Evolutionary conservation across 2,113 vertebrate species (phyloP).

Genomic region (Natator depressus): DNA sequence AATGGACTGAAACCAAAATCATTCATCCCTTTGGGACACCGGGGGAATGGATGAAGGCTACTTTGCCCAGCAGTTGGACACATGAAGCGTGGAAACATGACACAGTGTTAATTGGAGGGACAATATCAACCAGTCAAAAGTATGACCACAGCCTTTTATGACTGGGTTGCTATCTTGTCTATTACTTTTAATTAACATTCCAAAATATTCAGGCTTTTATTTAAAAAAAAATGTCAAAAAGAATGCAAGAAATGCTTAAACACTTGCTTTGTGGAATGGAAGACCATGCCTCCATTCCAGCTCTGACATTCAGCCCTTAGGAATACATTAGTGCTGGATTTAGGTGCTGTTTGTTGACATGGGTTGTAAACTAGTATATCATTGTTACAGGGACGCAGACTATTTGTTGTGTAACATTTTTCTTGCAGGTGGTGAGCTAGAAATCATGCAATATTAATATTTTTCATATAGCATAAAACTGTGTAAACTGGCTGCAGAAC

Average conservation of each 20-base stretch:
- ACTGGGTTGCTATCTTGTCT: slow-evolving; percentile 61
- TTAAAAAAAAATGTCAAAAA: slow-evolving; percentile 38
- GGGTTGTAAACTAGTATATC: slow-evolving; percentile 27
- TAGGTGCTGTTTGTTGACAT: slow-evolving; percentile 39
- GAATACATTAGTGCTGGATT: slow-evolving; percentile 37
- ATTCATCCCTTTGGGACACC: slow-evolving; percentile 64
- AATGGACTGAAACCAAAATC: slow-evolving; percentile 55
- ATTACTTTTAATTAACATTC: slow-evolving; percentile 66
- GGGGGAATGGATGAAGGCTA: slow-evolving; percentile 59
- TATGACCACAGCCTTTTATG: slow-evolving; percentile 58
- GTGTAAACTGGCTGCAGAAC: neutral
- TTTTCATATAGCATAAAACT: slow-evolving; percentile 20
- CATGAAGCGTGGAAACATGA: slow-evolving; percentile 68
- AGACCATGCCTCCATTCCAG: neutral
- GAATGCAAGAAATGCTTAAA: slow-evolving; percentile 29
- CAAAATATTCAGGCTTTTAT: slow-evolving; percentile 36
- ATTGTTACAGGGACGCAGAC: slow-evolving; percentile 11
- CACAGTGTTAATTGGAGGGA: slow-evolving; percentile 76
- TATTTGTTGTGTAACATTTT: slow-evolving; percentile 31
- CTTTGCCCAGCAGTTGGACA: slow-evolving; percentile 34
- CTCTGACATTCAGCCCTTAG: slow-evolving; percentile 27
- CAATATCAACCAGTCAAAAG: slow-evolving; percentile 59
- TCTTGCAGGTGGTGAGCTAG: slow-evolving; percentile 1
- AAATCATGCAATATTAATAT: slow-evolving; percentile 27
- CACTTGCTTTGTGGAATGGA: slow-evolving; percentile 32